A percentile compares a stretch with the other conserved stretches of the same genome.
phyloP scores from a whole-genome alignment of 1,140 invertebrate genomes.

The Brachionus angularis region DNA sequence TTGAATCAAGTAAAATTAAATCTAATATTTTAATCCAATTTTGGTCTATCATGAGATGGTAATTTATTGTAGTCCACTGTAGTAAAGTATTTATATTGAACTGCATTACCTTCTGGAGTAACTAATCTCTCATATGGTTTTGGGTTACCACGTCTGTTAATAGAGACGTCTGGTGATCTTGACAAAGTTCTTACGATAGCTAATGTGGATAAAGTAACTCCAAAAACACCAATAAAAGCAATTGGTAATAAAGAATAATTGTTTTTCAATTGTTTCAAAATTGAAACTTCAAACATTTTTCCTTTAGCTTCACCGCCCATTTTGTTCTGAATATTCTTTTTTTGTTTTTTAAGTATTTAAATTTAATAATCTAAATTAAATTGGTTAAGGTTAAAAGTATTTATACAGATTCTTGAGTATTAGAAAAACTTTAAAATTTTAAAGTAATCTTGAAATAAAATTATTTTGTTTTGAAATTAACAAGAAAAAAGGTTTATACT shows the following conservation, averaged over 20 bases:
- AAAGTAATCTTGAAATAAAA: too few relatives aligned
- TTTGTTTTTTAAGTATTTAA: too few relatives aligned
- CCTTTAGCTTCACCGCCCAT: conserved; percentile 44
- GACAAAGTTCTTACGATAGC: conserved; percentile 28
- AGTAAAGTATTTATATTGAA: conserved; percentile 41
- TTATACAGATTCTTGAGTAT: too few relatives aligned
- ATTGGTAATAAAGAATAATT: conserved; percentile 35
- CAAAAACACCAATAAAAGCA: conserved; percentile 16
- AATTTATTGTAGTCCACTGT: conserved; percentile 41
- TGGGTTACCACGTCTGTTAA: background rate
- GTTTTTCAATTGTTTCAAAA: conserved; percentile 26
- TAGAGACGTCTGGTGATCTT: conserved; percentile 21
- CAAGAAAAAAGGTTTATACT: too few relatives aligned
- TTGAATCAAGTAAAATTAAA: too few relatives aligned
- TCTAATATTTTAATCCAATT: conserved; percentile 17
- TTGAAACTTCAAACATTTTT: conserved; percentile 31
- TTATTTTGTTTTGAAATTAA: too few relatives aligned
- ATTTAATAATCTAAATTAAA: too few relatives aligned
- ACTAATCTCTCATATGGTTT: conserved; percentile 40
- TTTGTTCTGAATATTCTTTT: too few relatives aligned
- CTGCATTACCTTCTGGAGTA: conserved; percentile 30
- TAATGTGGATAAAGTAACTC: conserved; percentile 19
- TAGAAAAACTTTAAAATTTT: too few relatives aligned
- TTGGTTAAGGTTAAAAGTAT: too few relatives aligned
- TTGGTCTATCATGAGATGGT: conserved; percentile 2